Conservation (phyloP, 2,113 vertebrate genomes). For the Periophthalmodon schlosseri region DNA sequence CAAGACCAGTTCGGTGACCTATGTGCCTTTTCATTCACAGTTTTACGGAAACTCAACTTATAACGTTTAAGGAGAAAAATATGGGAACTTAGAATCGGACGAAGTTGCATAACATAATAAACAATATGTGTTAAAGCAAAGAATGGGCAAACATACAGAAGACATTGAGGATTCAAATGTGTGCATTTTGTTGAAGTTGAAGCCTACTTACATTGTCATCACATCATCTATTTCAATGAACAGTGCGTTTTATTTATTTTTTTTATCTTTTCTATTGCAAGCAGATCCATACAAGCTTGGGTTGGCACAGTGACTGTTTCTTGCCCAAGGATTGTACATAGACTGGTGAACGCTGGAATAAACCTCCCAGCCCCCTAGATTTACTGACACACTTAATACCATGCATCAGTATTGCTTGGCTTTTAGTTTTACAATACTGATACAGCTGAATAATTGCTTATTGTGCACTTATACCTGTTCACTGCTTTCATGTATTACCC, state of each 20-base stretch:
- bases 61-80: background rate
- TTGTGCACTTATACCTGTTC: background rate
- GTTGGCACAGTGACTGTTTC: background rate
- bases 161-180: background rate
- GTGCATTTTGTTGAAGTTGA: too few relatives aligned
- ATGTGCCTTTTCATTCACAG: slow-evolving; percentile 5
- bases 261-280: background rate
- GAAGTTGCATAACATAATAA: background rate
- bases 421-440: background rate
- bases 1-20: slow-evolving; percentile 17
- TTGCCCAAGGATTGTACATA: background rate
- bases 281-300: background rate
- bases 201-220: background rate
- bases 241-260: background rate
- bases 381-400: background rate
- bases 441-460: background rate
- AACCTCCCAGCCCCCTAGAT: background rate
- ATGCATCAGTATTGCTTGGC: background rate
- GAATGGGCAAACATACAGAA: background rate
- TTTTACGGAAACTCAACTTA: background rate
- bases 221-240: too few relatives aligned
- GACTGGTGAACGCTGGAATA: background rate
- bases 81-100: background rate
- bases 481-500: slow-evolving; percentile 6
- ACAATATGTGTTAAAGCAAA: background rate